Base-by-base conservation (phyloP, 2,888 invertebrate species). In the Pristionchus maxplancki region DNA sequence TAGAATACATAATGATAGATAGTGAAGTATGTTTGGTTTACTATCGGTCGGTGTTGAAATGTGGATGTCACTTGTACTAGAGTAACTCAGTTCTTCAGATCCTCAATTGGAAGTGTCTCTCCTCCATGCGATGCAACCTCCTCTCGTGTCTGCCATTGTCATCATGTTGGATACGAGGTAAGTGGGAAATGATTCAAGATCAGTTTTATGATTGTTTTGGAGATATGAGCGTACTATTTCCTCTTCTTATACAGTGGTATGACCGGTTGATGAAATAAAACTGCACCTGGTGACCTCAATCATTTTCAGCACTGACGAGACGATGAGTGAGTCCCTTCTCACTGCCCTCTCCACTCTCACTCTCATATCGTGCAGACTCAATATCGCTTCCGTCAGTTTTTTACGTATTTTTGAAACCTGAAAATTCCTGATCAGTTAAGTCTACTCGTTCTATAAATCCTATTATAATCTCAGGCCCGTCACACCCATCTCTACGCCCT, bases 401-500 rank as follows among this genome's bases (percentile, higher is more conserved):
- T 1, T 11, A 74, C n/a, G n/a, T 31, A 34, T 13, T 17, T 13
- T 24, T 50, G 50, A 50, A 50, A 20, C 5, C 58, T n/a, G 58
- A 9, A 20, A 3, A 58, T 58, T 1, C 31, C 5, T 64, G 0
- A 64, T 31, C 28, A 28, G 53, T 64, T 13, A 4, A 6, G 1
- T n/a, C n/a, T n/a, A n/a, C n/a, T n/a, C n/a, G n/a, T n/a, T n/a
- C n/a, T 13, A 34, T 28, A 1, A 31, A 31, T 31, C 15, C 13
- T 15, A 1, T 64, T 13, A 5, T 44, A 17, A 3, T 20, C 28
- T 9, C 95, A 96, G 28, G 97, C 98, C 0, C 96, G 98, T 53
- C 98, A 99, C 96, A 98, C 98, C 71, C 98, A 98, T 95, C 97
- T 98, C 78, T 97, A 97, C 81, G 97, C 98, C 6, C 96, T 99